phyloP scores from a whole-genome alignment of 2,888 invertebrate species.

The Campoplex nolae region DNA sequence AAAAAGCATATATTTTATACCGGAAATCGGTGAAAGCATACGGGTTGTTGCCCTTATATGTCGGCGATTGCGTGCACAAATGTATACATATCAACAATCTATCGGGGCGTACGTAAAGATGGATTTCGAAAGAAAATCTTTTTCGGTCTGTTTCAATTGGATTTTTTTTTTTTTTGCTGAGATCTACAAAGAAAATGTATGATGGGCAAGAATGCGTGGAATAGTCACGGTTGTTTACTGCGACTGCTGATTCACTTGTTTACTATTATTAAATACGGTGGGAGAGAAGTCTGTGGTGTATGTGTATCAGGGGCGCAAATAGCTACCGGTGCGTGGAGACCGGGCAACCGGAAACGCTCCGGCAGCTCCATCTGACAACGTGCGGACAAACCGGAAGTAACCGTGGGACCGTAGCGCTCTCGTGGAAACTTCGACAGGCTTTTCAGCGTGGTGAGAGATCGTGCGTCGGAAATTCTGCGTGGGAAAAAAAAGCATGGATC shows the following conservation, averaged over 20 bases:
- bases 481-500: constrained; percentile 66
- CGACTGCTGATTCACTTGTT: constrained; percentile 39
- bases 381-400: constrained; percentile 73
- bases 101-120: not conserved
- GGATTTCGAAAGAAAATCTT: not conserved
- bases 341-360: constrained; percentile 54
- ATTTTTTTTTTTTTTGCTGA: not conserved
- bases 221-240: constrained; percentile 47
- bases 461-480: constrained; percentile 57
- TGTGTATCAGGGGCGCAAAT: not conserved
- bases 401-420: constrained; percentile 72
- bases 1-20: not conserved
- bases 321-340: constrained; percentile 56
- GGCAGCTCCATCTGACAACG: constrained; percentile 58
- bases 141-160: not conserved
- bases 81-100: not conserved
- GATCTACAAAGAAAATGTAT: not conserved
- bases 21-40: constrained; percentile 34
- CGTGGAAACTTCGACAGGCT: constrained; percentile 72
- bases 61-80: not conserved
- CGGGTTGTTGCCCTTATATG: constrained; percentile 21
- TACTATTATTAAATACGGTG: constrained; percentile 18
- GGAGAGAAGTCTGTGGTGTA: constrained; percentile 13
- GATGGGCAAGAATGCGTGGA: constrained; percentile 21
- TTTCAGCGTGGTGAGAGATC: constrained; percentile 33